phyloP scores from a whole-genome alignment of 2,113 vertebrate genomes.

The Lophius piscatorius region DNA sequence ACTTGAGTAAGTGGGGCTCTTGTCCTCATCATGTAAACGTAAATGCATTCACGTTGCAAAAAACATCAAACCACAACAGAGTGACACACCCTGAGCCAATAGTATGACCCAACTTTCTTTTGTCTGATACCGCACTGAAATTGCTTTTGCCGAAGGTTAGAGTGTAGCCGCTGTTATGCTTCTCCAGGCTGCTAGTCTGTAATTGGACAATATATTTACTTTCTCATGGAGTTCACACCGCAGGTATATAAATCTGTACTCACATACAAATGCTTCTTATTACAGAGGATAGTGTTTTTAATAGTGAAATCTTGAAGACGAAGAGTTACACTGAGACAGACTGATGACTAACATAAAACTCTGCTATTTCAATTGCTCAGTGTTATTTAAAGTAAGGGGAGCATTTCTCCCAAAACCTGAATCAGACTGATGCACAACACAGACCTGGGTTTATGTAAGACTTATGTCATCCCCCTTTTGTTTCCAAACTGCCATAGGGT shows the following conservation, averaged over 20 bases:
- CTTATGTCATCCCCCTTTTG: constrained; percentile 26
- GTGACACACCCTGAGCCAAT: constrained; percentile 33
- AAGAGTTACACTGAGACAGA: constrained; percentile 3
- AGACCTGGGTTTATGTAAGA: constrained; percentile 47
- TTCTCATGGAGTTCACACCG: constrained; percentile 4
- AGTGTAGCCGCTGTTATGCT: constrained; percentile 1
- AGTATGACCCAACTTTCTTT: constrained; percentile 52
- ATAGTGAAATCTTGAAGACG: constrained; percentile 4
- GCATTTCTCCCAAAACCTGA: constrained; percentile 21
- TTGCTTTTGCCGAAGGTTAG: constrained; percentile 33
- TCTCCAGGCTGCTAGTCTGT: constrained; percentile 15
- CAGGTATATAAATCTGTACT: no score
- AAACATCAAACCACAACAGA: constrained; percentile 24
- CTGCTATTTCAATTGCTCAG: neutral
- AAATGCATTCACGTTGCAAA: constrained; percentile 27
- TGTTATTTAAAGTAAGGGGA: constrained; percentile 27
- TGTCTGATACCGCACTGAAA: constrained; percentile 37
- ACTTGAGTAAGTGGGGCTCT: constrained; percentile 30
- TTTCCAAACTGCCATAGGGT: neutral
- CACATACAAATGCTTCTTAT: no score
- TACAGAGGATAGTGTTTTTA: constrained; percentile 3
- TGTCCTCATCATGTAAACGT: constrained; percentile 24
- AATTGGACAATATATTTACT: neutral
- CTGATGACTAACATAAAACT: neutral
- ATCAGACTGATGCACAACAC: constrained; percentile 41